Conservation (phyloP, 1,140 invertebrate species). For the Brachionus rotundiformis region DNA sequence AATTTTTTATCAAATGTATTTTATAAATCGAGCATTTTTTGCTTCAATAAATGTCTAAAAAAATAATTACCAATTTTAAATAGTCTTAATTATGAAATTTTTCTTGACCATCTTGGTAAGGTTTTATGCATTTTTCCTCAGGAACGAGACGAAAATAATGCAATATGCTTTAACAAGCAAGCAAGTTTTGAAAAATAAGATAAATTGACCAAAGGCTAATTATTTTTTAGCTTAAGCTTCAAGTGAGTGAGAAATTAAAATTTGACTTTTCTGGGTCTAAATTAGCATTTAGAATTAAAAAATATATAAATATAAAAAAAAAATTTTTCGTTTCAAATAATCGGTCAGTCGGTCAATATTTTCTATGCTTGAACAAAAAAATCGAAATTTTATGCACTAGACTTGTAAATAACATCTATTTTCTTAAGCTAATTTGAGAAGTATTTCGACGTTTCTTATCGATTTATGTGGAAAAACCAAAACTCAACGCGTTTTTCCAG, state of each 20-base stretch:
- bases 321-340: neutral
- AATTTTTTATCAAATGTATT: constrained; percentile 16
- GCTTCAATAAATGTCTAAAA: neutral
- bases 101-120: neutral
- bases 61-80: constrained; percentile 6
- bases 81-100: neutral
- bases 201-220: neutral
- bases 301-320: neutral
- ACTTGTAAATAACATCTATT: neutral
- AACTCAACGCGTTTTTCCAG: neutral
- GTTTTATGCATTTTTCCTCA: neutral
- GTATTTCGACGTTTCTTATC: neutral
- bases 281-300: constrained; percentile 11
- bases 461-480: neutral
- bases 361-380: constrained; percentile 21
- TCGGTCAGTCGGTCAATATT: constrained; percentile 48
- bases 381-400: neutral
- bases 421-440: neutral
- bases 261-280: neutral
- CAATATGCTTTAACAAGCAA: no score
- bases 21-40: neutral
- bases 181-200: no score
- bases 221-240: neutral
- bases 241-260: neutral
- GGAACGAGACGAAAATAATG: neutral